Base-by-base conservation (phyloP, 2,888 invertebrate genomes). In the Philonicus albiceps region DNA sequence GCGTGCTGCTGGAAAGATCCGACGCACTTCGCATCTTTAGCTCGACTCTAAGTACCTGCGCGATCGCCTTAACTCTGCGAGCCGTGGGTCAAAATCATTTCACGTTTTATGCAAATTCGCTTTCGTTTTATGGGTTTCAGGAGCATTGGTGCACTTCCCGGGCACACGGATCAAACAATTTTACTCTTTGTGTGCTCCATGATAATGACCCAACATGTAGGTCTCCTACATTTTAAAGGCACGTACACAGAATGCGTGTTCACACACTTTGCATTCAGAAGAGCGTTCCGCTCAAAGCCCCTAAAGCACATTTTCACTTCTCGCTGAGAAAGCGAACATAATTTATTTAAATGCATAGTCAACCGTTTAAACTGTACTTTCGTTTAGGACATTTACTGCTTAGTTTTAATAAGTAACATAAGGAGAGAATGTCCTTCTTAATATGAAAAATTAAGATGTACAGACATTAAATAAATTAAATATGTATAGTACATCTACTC, bases 91-190 rank as follows among this genome's bases (percentile, higher is more conserved):
- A 83, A 64, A 83, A 30, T 83, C 31, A 19, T 84, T 86, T 55
- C 78, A 75, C 75, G 80, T 34, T 83, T 49, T 53, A 64, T 84
- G 80, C 75, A 55, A 85, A 78, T 81, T 78, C 49, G 40, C 80
- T 53, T 43, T 43, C 78, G 78, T 87, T 85, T 78, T 78, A 43
- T 85, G 78, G 87, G 76, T 87, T 87, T 87, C 37, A 31, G 64
- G 85, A 76, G 31, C 55, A 73, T 75, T 86, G 76, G 86, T 80
- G 53, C 83, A 75, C 22, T 83, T 86, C 72, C 16, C 55, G 78
- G 30, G 34, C 85, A 31, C 53, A 43, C 73, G 53, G 53, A 80
- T 80, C 80, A 76, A 76, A 31, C 43, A 37, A 22, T 76, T 76
- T 76, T 64, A 37, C 27, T 11, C 75, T 37, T 76, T 11, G 22